A percentile compares a stretch with the other conserved stretches of the same genome.
Evolutionary conservation across 2,888 invertebrate genomes (phyloP).

Genomic region (Pseudeuparius sepicola): DNA sequence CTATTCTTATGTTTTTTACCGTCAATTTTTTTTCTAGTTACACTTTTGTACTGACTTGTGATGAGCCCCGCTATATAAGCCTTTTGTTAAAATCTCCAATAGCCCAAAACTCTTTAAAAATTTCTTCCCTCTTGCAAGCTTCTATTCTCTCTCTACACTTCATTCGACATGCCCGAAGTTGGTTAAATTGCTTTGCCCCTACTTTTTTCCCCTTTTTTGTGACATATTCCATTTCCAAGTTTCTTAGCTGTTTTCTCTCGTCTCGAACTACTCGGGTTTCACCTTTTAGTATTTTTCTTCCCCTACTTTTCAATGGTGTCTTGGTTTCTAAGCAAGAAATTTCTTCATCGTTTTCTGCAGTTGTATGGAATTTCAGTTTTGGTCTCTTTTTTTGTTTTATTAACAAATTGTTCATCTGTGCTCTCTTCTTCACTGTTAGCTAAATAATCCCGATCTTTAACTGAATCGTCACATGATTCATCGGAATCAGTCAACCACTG

Average conservation of each 20-base stretch:
- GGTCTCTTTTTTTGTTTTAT: too few species aligned
- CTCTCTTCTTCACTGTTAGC: too few species aligned
- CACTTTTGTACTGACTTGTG: conserved; percentile 3
- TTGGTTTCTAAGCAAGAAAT: too few species aligned
- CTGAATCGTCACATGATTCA: too few species aligned
- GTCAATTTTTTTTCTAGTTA: neutral
- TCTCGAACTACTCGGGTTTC: conserved; percentile 5
- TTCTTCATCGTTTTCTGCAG: too few species aligned
- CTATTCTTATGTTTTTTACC: conserved; percentile 5
- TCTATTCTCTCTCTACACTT: conserved; percentile 5
- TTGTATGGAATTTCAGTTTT: too few species aligned
- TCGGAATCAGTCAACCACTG: too few species aligned
- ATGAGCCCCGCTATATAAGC: conserved; percentile 7
- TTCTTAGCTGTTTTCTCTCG: conserved; percentile 2
- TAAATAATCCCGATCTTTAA: too few species aligned
- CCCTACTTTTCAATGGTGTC: too few species aligned
- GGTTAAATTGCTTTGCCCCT: neutral
- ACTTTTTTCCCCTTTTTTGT: conserved; percentile 4
- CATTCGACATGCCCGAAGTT: neutral
- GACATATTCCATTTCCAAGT: conserved; percentile 7
- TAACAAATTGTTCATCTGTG: too few species aligned
- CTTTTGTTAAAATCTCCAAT: conserved; percentile 6
- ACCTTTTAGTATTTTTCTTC: too few species aligned
- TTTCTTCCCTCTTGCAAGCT: neutral
- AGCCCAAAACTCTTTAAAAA: conserved; percentile 9